Percentiles rank a stretch among this genome's conserved stretches.
Evolutionary conservation across 2,113 vertebrate genomes (phyloP).

Genomic region (Pteronura brasiliensis): DNA sequence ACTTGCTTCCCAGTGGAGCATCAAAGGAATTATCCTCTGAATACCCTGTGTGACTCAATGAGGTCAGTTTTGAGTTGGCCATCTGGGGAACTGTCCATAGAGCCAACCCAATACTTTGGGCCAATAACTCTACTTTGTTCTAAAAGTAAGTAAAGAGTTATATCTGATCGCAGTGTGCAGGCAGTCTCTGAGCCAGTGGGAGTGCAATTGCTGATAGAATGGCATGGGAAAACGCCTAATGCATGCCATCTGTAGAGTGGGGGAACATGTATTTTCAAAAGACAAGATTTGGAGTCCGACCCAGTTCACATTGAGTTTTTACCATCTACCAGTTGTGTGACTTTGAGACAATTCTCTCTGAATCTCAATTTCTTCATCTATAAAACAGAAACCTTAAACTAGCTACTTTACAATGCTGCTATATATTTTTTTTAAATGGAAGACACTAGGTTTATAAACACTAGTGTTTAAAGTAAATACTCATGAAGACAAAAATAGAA

Average conservation of each 20-base stretch:
- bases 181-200: neutral
- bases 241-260: neutral
- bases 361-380: neutral
- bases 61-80: neutral
- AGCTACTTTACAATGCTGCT: neutral
- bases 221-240: neutral
- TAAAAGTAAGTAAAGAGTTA: neutral
- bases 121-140: neutral
- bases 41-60: neutral
- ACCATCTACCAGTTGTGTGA: neutral
- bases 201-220: neutral
- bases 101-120: neutral
- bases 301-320: neutral
- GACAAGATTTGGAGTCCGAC: neutral
- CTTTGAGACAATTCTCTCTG: neutral
- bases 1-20: neutral
- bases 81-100: neutral
- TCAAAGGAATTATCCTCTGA: neutral
- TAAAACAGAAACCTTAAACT: neutral
- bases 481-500: neutral
- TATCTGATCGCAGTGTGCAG: neutral
- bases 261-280: neutral
- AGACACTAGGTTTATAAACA: neutral
- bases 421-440: neutral
- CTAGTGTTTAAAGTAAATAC: too few relatives aligned